Evolutionary conservation across 1,140 invertebrate genomes (phyloP).

Genomic region (Galendromus occidentalis): DNA sequence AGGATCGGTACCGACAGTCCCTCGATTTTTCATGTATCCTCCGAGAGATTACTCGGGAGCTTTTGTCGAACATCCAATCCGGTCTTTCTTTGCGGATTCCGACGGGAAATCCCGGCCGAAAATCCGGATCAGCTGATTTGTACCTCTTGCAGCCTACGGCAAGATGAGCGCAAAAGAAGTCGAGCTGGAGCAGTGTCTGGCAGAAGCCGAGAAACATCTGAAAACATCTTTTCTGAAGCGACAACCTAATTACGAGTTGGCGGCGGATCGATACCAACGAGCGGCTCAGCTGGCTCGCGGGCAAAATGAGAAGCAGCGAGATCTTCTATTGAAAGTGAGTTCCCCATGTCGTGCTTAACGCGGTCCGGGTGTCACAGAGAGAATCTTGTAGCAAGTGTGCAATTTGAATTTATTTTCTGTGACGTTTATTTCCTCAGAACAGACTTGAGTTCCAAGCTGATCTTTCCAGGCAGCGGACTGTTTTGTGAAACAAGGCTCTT

Average conservation of each 20-base stretch:
- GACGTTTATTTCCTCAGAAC: background rate
- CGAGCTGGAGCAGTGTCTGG: background rate
- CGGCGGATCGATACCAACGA: background rate
- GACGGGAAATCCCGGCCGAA: background rate
- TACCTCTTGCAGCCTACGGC: background rate
- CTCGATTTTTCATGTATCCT: background rate
- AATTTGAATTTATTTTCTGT: background rate
- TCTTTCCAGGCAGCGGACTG: background rate
- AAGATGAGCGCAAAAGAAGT: background rate
- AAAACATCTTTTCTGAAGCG: background rate
- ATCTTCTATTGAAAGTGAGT: background rate
- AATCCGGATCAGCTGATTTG: background rate
- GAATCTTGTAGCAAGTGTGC: too few relatives aligned
- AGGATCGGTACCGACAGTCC: background rate
- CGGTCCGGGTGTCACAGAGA: too few relatives aligned
- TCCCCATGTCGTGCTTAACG: too few relatives aligned
- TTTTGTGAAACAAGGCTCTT: slow-evolving; percentile 1
- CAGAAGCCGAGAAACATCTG: slow-evolving; percentile 4
- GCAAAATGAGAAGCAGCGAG: background rate
- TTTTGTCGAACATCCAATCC: background rate
- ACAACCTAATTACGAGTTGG: background rate
- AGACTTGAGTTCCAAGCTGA: too few relatives aligned
- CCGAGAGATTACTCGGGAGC: background rate
- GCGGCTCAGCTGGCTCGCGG: background rate
- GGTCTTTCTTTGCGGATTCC: background rate